Evolutionary conservation across 2,888 invertebrate genomes (phyloP).

Genomic region (Mechanitis mazaeus): DNA sequence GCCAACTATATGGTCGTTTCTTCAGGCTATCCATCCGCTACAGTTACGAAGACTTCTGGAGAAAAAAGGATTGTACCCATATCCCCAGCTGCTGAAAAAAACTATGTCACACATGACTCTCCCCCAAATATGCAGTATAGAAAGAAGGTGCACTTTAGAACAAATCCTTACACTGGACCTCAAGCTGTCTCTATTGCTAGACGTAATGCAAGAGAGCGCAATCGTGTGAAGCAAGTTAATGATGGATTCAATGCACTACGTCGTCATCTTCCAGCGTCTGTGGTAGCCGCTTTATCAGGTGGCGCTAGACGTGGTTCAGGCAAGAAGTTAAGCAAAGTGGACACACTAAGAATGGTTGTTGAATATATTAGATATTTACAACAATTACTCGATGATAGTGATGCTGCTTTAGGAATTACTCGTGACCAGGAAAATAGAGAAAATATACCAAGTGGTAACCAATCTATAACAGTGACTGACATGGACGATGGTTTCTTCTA

Average conservation of each 20-base stretch:
- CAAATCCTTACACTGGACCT: slow-evolving; percentile 78
- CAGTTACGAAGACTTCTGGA: slow-evolving; percentile 66
- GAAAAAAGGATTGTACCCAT: slow-evolving; percentile 75
- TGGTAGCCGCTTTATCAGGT: slow-evolving; percentile 82
- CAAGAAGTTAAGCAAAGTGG: slow-evolving; percentile 92
- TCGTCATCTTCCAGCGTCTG: slow-evolving; percentile 89
- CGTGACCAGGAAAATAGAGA: slow-evolving; percentile 67
- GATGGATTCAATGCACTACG: slow-evolving; percentile 93
- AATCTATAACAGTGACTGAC: slow-evolving; percentile 61
- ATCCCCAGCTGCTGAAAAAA: slow-evolving; percentile 77
- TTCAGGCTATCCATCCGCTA: slow-evolving; percentile 66
- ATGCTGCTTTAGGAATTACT: slow-evolving; percentile 75
- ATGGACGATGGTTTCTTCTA: slow-evolving; percentile 73
- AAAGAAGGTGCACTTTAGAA: slow-evolving; percentile 84
- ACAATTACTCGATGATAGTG: slow-evolving; percentile 85
- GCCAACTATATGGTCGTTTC: slow-evolving; percentile 80
- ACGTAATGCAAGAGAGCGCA: slow-evolving; percentile 95
- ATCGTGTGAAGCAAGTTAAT: slow-evolving; percentile 96
- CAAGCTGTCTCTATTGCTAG: slow-evolving; percentile 92
- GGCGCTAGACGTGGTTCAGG: slow-evolving; percentile 84
- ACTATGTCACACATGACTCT: slow-evolving; percentile 71
- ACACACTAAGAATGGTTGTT: slow-evolving; percentile 91
- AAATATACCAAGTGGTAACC: slow-evolving; percentile 60
- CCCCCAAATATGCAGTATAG: slow-evolving; percentile 80
- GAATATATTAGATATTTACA: slow-evolving; percentile 93